Evolutionary conservation across 2,888 invertebrate species (phyloP).

Genomic region (Trichopoda pennipes): DNA sequence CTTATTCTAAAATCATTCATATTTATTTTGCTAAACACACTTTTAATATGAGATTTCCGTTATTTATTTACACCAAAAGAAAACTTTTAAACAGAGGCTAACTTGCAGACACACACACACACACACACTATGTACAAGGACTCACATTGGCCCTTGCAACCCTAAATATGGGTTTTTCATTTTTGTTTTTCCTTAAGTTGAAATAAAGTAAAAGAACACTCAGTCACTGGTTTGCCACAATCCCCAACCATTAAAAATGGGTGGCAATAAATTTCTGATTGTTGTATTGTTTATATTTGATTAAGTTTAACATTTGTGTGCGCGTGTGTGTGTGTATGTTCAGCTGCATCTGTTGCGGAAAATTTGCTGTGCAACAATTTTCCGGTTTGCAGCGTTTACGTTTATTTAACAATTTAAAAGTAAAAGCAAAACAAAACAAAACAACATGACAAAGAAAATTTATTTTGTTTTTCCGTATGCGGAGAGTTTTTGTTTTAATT

Average conservation of each 20-base stretch:
- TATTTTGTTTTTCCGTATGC: constrained; percentile 50
- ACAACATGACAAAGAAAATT: constrained; percentile 35
- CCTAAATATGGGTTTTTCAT: neutral
- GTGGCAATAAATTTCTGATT: constrained; percentile 42
- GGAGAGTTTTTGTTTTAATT: constrained; percentile 18
- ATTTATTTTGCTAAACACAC: constrained; percentile 39
- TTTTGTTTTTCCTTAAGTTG: neutral
- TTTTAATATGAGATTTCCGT: constrained; percentile 61
- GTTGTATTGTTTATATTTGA: constrained; percentile 18
- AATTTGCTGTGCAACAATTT: constrained; percentile 69
- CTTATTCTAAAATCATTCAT: constrained; percentile 5
- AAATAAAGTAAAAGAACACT: neutral
- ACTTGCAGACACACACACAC: neutral
- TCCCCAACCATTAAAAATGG: constrained; percentile 2
- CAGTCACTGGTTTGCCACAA: constrained; percentile 17
- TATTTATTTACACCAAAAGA: constrained; percentile 35
- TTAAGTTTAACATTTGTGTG: constrained; percentile 7
- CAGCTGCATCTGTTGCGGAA: constrained; percentile 67
- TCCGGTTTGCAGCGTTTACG: constrained; percentile 66
- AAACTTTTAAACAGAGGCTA: constrained; percentile 9
- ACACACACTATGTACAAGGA: no score
- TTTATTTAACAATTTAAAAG: constrained; percentile 46
- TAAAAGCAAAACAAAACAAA: constrained; percentile 13
- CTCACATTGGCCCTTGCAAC: neutral
- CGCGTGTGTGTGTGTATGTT: constrained; percentile 18